phyloP scores from a whole-genome alignment of 2,888 invertebrate species.

The Drosophila putrida region DNA sequence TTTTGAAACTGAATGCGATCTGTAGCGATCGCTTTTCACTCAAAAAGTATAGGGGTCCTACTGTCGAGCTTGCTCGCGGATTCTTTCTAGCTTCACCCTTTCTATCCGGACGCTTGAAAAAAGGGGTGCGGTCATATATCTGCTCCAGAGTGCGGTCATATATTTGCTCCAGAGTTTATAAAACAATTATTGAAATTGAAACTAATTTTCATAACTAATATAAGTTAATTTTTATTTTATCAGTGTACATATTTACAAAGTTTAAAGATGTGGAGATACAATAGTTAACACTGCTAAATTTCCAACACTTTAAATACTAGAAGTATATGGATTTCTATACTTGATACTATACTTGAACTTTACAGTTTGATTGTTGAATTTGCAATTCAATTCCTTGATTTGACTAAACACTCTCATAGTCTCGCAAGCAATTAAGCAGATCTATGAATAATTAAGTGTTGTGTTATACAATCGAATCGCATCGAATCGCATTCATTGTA shows the following conservation, averaged over 20 bases:
- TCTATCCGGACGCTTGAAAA: no score
- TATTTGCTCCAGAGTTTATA: no score
- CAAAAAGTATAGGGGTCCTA: no score
- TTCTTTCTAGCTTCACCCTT: no score
- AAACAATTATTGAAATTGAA: no score
- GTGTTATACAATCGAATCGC: constrained; percentile 5
- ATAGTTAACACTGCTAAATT: not conserved
- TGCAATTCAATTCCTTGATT: not conserved
- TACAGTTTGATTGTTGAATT: not conserved
- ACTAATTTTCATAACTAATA: no score
- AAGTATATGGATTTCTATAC: not conserved
- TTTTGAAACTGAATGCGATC: no score
- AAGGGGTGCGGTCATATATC: no score
- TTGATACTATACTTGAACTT: not conserved
- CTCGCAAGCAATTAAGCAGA: not conserved
- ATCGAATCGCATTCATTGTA: constrained; percentile 14
- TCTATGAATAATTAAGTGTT: constrained; percentile 12
- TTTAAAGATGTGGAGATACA: not conserved
- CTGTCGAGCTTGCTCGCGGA: no score
- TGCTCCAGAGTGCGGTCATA: no score
- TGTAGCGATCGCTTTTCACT: no score
- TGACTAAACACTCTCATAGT: not conserved
- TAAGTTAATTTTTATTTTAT: no score
- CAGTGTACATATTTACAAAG: not conserved
- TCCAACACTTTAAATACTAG: not conserved